Base-by-base conservation (phyloP, 2,888 invertebrate genomes). In the Chesias legatella region DNA sequence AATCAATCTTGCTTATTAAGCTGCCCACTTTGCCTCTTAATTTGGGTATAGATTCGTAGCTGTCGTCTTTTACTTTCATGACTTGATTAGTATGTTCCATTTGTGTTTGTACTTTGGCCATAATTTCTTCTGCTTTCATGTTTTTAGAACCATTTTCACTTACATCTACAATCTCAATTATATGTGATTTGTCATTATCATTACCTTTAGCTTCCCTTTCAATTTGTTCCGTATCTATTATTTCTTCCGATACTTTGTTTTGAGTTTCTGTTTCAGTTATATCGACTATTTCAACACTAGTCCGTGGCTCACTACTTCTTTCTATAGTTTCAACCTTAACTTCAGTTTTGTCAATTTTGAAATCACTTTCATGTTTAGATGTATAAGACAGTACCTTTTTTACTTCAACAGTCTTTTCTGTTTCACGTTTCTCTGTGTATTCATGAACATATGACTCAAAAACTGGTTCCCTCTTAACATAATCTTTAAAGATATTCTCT, bases 11-110 rank as follows among this genome's bases (percentile, higher is more conserved):
- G 25, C 52, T 67, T 20, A 74, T 67, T 6, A 79, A 48, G 48
- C 63, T 73, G 33, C 57, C 69, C 0, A 79, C 77, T 59, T 80
- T 80, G 0, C 75, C 74, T 58, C 63, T 75, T 1, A 78, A 51
- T 9, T 71, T 45, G 1, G 68, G 62, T 1, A 57, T 54, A 35
- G 67, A 63, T 37, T 63, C 57, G 10, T 52, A 41, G 26, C 43
- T 46, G 3, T 28, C 48, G 0, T 53, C 35, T n/a, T 37, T 55
- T 10, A 57, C 55, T 40, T 45, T 37, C 33, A n/a, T 24, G 7
- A 24, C 6, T 7, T 11, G 4, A 20, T 25, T 40, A 10, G 0
- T 43, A 30, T 40, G 6, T 23, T 33, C 29, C 26, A 5, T 40
- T n/a, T 45, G 38, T 7, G 23, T 28, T 21, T 34, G 8, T 23